Conservation (phyloP, 2,113 vertebrate species). For the Charadrius vociferus region DNA sequence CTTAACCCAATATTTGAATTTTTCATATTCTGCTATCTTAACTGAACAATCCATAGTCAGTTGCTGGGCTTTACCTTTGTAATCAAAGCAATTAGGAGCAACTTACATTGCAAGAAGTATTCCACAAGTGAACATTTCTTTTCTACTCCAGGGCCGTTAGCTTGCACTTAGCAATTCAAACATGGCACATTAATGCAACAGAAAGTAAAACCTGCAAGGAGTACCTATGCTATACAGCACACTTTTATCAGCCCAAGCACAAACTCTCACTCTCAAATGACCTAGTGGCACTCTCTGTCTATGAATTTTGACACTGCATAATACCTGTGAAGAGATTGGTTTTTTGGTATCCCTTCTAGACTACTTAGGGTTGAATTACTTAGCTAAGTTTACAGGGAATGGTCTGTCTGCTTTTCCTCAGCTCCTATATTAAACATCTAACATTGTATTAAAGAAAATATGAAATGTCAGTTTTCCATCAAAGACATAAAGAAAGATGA, state of each 20-base stretch:
- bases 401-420: not conserved
- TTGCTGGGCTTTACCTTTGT: not conserved
- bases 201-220: not conserved
- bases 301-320: not conserved
- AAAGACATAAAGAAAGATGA: not conserved
- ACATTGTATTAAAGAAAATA: not conserved
- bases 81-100: not conserved
- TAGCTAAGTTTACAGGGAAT: not conserved
- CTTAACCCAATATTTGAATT: not conserved
- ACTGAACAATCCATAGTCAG: not conserved
- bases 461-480: not conserved
- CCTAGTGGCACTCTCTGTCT: not conserved
- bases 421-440: not conserved
- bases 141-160: not conserved
- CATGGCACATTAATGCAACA: fast-evolving
- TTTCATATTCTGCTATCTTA: not conserved
- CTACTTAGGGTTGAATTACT: not conserved
- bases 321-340: not conserved
- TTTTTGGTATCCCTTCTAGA: not conserved
- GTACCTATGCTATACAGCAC: fast-evolving
- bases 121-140: not conserved
- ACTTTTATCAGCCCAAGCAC: not conserved
- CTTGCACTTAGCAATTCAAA: not conserved
- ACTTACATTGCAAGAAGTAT: not conserved
- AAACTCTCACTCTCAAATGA: not conserved